Evolutionary conservation across 2,113 vertebrate species (phyloP), one percentile per base, ranked within the genome.

Genomic region (Bubo scandiacus): DNA sequence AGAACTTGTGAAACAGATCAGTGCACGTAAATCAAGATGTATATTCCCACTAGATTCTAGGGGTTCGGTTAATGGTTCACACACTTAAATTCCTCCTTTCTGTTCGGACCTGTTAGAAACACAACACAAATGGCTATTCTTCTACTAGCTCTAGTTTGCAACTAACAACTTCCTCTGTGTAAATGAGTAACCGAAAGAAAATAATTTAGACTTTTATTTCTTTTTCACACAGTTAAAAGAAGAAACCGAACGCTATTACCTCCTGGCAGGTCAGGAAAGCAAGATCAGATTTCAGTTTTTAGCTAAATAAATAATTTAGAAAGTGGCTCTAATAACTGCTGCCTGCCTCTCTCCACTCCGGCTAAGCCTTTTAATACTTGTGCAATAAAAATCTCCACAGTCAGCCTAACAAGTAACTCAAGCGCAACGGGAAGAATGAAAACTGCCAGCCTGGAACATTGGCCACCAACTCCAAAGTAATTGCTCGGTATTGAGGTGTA

Each of bases 301-400:
- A 95, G 87, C 81, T 74, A 86, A 75, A 94, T 94, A 93, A 97
- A 95, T 96, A 89, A 97, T 95, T 63, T 42, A 95, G 70, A 19
- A 45, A 90, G 90, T 15, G 5, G 88, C 85, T 95, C 83, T 84
- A 77, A 85, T 81, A 81, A 84, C 94, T 43, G 57, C 87, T 52
- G 83, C 42, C 36, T 32, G 73, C 92, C 58, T 79, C 62, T 34
- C 91, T n/a, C 54, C 22, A 5, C 81, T 49, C 74, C 3, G 11
- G 84, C 84, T 42, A 54, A 86, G 75, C 90, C 71, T 94, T 86
- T 85, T 62, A 52, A 82, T 89, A 68, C 84, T 68, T 3, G 8
- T 23, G 81, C 95, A 93, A 84, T 91, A 89, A 89, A 88, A 92
- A 84, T 25, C 87, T n/a, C 89, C 92, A 43, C 47, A 49, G 82